Base-by-base conservation (phyloP, 1,140 invertebrate genomes). In the Whitmania pigra region DNA sequence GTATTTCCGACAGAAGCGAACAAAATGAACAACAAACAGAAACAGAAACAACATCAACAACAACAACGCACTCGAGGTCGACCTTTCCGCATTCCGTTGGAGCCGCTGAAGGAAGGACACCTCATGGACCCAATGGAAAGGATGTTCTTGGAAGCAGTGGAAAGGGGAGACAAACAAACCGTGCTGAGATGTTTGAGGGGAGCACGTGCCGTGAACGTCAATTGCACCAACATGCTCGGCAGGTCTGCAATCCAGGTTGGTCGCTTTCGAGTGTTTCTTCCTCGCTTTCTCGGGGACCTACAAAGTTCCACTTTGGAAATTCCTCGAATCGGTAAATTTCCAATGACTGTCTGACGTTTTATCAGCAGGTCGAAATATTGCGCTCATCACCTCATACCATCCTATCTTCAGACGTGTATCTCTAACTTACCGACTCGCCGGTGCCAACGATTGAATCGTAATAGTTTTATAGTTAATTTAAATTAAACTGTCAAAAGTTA, bases 141-240 rank as follows among this genome's bases (percentile, higher is more conserved):
- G 31, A 75, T 80, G 22, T 86, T 86, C 75, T 77, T 86, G 69
- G 86, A 86, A 74, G 85, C 85, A 0, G 86, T 84, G 7, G 86
- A 86, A 74, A 77, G 83, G 29, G 85, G 85, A 40, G 85, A 86
- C 75, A 83, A 82, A 69, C 82, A 83, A 53, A 85, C 84, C 11
- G 80, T 86, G 76, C 78, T 70, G 11, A 15, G 69, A 17, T 85
- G 84, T 74, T 79, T 86, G 9, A 78, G 80, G 55, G 78, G 79
- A 11, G 78, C 81, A 2, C 78, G 77, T 36, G 80, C 84, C 0
- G 83, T 86, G n/a, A 85, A 86, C 75, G 83, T 86, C 22, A 86
- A 86, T 79, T 85, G 84, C 74, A 83, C 85, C 0, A 83, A 86
- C 77, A 84, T 86, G 76, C 78, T 86, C 70, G 85, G 85, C 0